These are phyloP conservation scores for Caenorhabditis sp. DNA, from an alignment of 2,888 invertebrate genomes.

Conservation along the genomic window DNA sequence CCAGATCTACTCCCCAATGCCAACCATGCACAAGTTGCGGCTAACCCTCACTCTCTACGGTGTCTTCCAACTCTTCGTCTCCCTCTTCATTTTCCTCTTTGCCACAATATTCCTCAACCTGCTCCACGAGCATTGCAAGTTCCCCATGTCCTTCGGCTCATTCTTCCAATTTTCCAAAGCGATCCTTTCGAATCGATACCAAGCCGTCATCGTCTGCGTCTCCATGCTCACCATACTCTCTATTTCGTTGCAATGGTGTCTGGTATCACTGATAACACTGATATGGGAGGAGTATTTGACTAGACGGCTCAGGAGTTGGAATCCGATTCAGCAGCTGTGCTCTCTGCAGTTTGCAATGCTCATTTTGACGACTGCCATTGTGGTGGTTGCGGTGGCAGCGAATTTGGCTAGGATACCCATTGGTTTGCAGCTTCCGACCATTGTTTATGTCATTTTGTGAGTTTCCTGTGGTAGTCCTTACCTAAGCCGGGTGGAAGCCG, in stretches of 20 bases:
- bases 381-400: conserved; percentile 35
- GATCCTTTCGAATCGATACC: conserved; percentile 49
- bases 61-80: conserved; percentile 68
- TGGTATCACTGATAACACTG: conserved; percentile 50
- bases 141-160: conserved; percentile 60
- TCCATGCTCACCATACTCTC: conserved; percentile 45
- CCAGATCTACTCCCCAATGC: conserved; percentile 69
- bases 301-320: conserved; percentile 44
- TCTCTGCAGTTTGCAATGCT: conserved; percentile 62
- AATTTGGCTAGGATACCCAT: conserved; percentile 48
- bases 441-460: conserved; percentile 63
- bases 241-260: conserved; percentile 63
- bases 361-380: conserved; percentile 47
- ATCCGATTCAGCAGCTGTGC: conserved; percentile 65
- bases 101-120: conserved; percentile 68
- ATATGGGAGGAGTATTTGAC: conserved; percentile 68
- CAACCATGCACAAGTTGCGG: conserved; percentile 72
- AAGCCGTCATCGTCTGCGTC: conserved; percentile 58
- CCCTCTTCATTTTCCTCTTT: conserved; percentile 67
- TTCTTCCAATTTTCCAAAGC: conserved; percentile 65
- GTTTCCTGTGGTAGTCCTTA: no score
- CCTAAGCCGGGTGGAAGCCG: no score
- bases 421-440: conserved; percentile 44
- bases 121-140: conserved; percentile 64
- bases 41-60: conserved; percentile 70